These are phyloP conservation scores for Arnoldichthys spilopterus DNA, from an alignment of 2,797 vertebrate species.

Conservation along the genomic window DNA sequence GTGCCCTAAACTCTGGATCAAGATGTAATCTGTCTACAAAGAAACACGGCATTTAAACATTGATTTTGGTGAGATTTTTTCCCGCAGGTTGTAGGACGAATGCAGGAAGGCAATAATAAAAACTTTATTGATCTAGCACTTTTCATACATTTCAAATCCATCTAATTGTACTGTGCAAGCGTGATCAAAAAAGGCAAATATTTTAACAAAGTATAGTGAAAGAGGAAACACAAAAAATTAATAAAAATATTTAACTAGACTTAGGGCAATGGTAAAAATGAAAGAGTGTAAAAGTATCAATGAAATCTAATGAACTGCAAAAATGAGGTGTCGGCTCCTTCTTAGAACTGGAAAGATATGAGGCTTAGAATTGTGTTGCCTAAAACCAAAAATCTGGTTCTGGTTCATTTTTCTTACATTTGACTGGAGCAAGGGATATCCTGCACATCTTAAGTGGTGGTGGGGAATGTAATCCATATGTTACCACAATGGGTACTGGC, in stretches of 20 bases:
- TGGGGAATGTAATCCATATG: not conserved
- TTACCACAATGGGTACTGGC: not conserved
- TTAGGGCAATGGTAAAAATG: constrained; percentile 1
- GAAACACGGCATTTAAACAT: constrained; percentile 40
- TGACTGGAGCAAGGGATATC: not conserved
- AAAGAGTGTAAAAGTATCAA: not conserved
- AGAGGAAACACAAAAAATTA: not conserved
- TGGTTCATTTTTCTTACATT: not conserved
- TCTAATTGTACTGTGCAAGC: constrained; percentile 25
- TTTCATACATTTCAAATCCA: constrained; percentile 21
- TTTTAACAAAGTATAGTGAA: constrained; percentile 17
- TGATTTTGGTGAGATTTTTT: not conserved
- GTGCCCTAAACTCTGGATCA: not conserved
- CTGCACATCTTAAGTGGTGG: not conserved
- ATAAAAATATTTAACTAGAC: constrained; percentile 13
- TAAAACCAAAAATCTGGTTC: not conserved
- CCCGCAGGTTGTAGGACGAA: not conserved
- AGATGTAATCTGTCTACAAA: constrained; percentile 40
- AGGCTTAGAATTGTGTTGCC: not conserved
- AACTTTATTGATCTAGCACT: constrained; percentile 32
- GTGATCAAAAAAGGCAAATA: constrained; percentile 25
- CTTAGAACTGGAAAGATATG: not conserved
- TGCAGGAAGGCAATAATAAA: constrained; percentile 20
- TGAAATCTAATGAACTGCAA: constrained; percentile 1
- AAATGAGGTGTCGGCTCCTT: not conserved